Conservation (phyloP, 1,140 invertebrate species). For the Drusus annulatus region DNA sequence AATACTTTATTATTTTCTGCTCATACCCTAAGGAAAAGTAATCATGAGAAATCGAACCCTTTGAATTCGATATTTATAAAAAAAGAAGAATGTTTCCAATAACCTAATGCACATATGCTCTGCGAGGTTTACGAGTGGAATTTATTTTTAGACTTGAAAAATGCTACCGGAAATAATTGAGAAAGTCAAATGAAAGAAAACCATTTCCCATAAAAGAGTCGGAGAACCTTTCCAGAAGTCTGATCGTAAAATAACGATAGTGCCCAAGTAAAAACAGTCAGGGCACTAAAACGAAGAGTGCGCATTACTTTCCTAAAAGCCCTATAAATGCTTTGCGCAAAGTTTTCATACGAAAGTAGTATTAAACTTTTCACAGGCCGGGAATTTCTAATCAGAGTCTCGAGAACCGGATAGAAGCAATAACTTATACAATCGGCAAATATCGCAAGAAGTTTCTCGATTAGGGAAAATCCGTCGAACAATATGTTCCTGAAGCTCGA, state of each 20-base stretch:
- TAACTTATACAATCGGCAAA: constrained; percentile 46
- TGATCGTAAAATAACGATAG: constrained; percentile 7
- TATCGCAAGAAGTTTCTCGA: constrained; percentile 54
- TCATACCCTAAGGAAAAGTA: background rate
- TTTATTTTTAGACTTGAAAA: constrained; percentile 17
- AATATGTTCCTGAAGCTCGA: constrained; percentile 53
- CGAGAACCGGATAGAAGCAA: constrained; percentile 17
- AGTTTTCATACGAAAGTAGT: background rate
- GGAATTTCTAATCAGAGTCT: constrained; percentile 54
- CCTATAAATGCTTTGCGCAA: background rate
- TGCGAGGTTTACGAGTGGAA: constrained; percentile 8
- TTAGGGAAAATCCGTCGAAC: constrained; percentile 55
- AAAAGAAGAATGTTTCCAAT: background rate
- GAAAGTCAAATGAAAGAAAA: no score
- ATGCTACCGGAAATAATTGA: no score
- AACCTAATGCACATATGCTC: background rate
- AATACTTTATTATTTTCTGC: background rate
- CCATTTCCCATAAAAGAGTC: background rate
- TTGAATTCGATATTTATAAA: background rate
- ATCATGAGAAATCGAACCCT: background rate
- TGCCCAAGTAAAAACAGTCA: background rate
- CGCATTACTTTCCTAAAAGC: constrained; percentile 19
- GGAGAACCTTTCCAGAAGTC: background rate
- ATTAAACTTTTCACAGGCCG: constrained; percentile 5
- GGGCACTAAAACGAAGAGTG: constrained; percentile 2